Percentiles rank a stretch among this genome's conserved stretches.
These are phyloP conservation scores for Cebidichthys violaceus DNA, from an alignment of 2,113 vertebrate genomes.

Conservation along the genomic window DNA sequence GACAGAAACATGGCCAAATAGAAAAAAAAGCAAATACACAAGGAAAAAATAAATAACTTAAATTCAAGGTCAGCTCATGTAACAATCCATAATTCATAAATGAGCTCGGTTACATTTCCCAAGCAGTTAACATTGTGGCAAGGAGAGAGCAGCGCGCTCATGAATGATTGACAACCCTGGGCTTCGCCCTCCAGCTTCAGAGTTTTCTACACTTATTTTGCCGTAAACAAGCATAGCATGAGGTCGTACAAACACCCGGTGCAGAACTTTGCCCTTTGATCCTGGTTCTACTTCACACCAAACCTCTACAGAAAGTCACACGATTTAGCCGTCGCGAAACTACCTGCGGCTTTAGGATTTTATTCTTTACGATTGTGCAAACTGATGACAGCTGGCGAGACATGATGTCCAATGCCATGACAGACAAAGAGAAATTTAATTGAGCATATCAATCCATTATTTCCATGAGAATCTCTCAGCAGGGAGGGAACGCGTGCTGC, in stretches of 20 bases:
- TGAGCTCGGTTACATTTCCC: slow-evolving; percentile 50
- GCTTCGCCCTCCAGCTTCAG: slow-evolving; percentile 34
- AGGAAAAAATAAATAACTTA: background rate
- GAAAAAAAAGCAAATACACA: slow-evolving; percentile 3
- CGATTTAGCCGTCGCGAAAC: background rate
- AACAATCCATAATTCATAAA: slow-evolving; percentile 52
- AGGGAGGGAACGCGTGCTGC: background rate
- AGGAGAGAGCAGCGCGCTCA: slow-evolving; percentile 41
- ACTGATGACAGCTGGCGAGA: background rate
- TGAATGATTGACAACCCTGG: slow-evolving; percentile 59
- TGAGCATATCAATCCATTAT: background rate
- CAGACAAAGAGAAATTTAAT: background rate
- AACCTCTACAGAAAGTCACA: background rate
- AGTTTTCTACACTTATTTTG: slow-evolving; percentile 26
- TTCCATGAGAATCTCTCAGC: slow-evolving; percentile 1
- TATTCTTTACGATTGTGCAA: background rate
- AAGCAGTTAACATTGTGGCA: slow-evolving; percentile 40
- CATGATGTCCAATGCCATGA: background rate
- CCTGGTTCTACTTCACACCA: background rate
- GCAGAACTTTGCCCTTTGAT: background rate
- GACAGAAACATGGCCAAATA: background rate
- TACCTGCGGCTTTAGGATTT: background rate
- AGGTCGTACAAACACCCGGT: slow-evolving; percentile 4
- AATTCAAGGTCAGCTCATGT: slow-evolving; percentile 31
- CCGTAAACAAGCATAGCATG: slow-evolving; percentile 38